Evolutionary conservation across 2,888 invertebrate species (phyloP).

Genomic region (Ernsta delagoae): DNA sequence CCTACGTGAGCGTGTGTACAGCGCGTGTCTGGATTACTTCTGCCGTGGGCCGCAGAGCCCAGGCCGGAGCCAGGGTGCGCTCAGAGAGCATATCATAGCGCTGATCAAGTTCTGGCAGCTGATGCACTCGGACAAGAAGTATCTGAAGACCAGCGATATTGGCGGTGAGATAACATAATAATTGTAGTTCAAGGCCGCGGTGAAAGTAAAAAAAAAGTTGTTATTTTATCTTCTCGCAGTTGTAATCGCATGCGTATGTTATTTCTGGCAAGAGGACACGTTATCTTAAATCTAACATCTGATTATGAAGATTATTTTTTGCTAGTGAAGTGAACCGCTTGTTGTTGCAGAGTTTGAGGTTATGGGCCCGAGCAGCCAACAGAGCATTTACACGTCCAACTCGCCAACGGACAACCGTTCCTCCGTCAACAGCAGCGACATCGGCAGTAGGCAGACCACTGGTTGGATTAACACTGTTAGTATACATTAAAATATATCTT

Average conservation of each 20-base stretch:
- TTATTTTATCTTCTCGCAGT: no score
- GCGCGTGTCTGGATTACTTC: conserved; percentile 97
- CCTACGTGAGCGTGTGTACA: conserved; percentile 97
- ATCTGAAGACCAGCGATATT: conserved; percentile 92
- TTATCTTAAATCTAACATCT: no score
- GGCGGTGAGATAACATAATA: conserved; percentile 74
- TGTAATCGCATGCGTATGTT: no score
- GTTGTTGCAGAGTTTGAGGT: conserved; percentile 61
- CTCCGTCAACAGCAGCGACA: conserved; percentile 82
- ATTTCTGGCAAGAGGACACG: no score
- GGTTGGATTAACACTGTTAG: conserved; percentile 98
- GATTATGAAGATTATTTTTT: no score
- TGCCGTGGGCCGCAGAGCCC: conserved; percentile 96
- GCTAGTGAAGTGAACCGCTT: not conserved
- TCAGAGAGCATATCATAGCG: conserved; percentile 95
- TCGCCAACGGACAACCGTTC: conserved; percentile 78
- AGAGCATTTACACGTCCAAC: conserved; percentile 73
- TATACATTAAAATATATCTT: no score
- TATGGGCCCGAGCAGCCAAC: conserved; percentile 72
- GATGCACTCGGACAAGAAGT: conserved; percentile 97
- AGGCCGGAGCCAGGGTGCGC: conserved; percentile 88
- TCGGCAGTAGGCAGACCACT: conserved; percentile 84
- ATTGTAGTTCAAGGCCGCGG: no score
- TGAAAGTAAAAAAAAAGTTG: no score
- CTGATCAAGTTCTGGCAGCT: conserved; percentile 98